These are phyloP conservation scores for Mastacembelus armatus DNA, from an alignment of 2,797 vertebrate genomes.

Conservation along the genomic window DNA sequence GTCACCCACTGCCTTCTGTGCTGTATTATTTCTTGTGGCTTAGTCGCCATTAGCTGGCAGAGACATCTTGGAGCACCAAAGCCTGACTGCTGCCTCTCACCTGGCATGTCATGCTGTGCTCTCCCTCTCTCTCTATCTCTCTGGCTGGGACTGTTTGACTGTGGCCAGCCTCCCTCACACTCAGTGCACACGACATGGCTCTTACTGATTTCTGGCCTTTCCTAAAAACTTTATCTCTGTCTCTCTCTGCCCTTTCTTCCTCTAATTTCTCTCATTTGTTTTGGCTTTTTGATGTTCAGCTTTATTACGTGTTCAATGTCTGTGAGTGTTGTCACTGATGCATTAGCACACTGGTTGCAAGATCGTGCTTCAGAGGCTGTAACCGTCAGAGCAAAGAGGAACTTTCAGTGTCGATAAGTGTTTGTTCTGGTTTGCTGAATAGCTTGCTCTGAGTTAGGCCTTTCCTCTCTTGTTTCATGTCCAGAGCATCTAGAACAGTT, in stretches of 20 bases:
- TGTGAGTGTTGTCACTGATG: slow-evolving; percentile 71
- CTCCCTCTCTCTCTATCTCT: slow-evolving; percentile 9
- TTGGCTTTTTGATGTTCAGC: slow-evolving; percentile 70
- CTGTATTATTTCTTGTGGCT: slow-evolving; percentile 72
- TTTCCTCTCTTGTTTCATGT: slow-evolving; percentile 20
- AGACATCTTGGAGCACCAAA: slow-evolving; percentile 61
- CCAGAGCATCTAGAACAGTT: background rate
- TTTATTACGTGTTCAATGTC: slow-evolving; percentile 74
- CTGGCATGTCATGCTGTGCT: slow-evolving; percentile 63
- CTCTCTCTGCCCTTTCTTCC: slow-evolving; percentile 25
- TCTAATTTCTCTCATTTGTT: slow-evolving; percentile 38
- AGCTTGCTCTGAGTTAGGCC: slow-evolving; percentile 28
- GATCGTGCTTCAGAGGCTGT: slow-evolving; percentile 45
- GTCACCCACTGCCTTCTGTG: slow-evolving; percentile 61
- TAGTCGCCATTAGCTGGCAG: slow-evolving; percentile 70
- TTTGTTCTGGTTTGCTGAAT: slow-evolving; percentile 19
- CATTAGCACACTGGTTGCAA: slow-evolving; percentile 56
- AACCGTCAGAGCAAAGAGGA: slow-evolving; percentile 7
- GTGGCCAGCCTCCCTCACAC: slow-evolving; percentile 40
- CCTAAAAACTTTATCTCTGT: slow-evolving; percentile 27
- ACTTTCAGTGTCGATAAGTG: slow-evolving; percentile 9
- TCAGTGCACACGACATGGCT: slow-evolving; percentile 60
- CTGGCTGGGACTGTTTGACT: slow-evolving; percentile 46
- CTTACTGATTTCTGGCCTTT: slow-evolving; percentile 48
- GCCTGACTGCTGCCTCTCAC: slow-evolving; percentile 70